Evolutionary conservation across 2,888 invertebrate genomes (phyloP), one percentile per base, ranked within the genome.

Genomic region (Theodoxus fluviatilis): DNA sequence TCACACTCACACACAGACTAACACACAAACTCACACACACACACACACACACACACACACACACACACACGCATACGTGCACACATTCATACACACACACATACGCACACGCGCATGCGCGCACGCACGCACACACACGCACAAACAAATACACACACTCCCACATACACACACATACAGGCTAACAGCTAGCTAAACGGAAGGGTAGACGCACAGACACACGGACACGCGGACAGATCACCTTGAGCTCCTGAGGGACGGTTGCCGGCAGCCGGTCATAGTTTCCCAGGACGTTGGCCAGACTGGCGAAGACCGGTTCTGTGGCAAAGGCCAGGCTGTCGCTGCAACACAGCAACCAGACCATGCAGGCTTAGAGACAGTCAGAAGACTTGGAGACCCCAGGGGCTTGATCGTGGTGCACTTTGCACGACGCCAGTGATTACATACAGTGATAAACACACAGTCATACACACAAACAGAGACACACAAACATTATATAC

Each of bases 321-420:
- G 95, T 92, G n/a, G 94, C 96, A 87, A 97, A 98, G 1, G 96
- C 96, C 80, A 97, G 88, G 2, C 95, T 95, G 81, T 95, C 94
- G 64, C 88, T 87, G 80, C 59, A 83, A 81, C 68, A 69, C 12
- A 71, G 18, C n/a, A n/a, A n/a, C n/a, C n/a, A n/a, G n/a, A n/a
- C n/a, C n/a, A n/a, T n/a, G n/a, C n/a, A n/a, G 18, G n/a, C 4
- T 31, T 33, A 15, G 25, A 40, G 25, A 64, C 15, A 37, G 12
- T 1, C 28, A 25, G 22, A 18, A n/a, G 22, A 43, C 9, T 12
- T 12, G 43, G 43, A 43, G 9, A 18, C 18, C 43, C 9, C 9
- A 43, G 9, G 43, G 43, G 43, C 9, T 43, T 7, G 43, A 43
- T 43, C 9, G 43, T 12, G 43, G 43, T 43, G 15, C 18, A 18